Percentiles rank a stretch among this genome's conserved stretches.
Evolutionary conservation across 2,888 invertebrate species (phyloP).

Genomic region (Sussaba pulchella): DNA sequence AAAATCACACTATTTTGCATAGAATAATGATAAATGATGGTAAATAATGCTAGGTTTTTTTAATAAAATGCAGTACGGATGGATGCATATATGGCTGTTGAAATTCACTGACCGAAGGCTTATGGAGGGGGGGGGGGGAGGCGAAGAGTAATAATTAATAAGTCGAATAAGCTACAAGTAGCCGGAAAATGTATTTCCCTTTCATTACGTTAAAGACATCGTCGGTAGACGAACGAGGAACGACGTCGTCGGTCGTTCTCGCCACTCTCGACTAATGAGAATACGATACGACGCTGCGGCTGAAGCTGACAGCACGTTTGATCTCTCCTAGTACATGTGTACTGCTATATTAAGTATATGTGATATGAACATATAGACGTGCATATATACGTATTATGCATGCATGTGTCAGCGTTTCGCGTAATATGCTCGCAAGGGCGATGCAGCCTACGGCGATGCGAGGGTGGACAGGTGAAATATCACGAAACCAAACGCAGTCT

Average conservation of each 20-base stretch:
- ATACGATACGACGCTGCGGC: conserved; percentile 25
- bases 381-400: not conserved
- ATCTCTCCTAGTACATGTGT: conserved; percentile 13
- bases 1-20: no score
- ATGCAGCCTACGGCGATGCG: not conserved
- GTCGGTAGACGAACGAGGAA: not conserved
- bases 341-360: not conserved
- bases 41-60: no score
- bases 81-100: no score
- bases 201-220: not conserved
- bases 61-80: no score
- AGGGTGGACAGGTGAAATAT: conserved; percentile 17
- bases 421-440: conserved; percentile 7
- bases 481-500: not conserved
- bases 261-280: conserved; percentile 39
- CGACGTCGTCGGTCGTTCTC: not conserved
- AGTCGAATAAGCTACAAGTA: not conserved
- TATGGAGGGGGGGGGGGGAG: no score
- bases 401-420: conserved; percentile 23
- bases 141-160: not conserved
- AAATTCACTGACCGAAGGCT: no score
- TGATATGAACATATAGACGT: not conserved
- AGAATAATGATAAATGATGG: no score
- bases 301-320: conserved; percentile 31
- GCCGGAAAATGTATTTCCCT: not conserved